phyloP scores from a whole-genome alignment of 2,113 vertebrate genomes.

The Eurystomus gularis region DNA sequence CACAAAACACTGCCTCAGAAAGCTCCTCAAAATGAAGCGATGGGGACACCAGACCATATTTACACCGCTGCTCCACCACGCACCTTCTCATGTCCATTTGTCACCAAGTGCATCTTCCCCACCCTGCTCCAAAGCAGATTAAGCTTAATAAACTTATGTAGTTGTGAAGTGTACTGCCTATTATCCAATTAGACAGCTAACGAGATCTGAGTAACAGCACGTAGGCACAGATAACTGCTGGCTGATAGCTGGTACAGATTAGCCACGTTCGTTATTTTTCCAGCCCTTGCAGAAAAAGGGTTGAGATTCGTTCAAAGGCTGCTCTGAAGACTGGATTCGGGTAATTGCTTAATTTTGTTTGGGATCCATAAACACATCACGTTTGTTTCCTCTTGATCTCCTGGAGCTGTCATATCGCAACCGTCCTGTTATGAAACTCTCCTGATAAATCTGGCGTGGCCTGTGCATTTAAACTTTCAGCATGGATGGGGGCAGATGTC shows the following conservation, averaged over 20 bases:
- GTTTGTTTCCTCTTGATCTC: constrained; percentile 25
- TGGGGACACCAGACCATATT: neutral
- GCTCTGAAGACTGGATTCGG: constrained; percentile 7
- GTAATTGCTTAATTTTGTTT: constrained; percentile 62
- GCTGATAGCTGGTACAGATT: constrained; percentile 3
- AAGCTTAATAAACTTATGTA: constrained; percentile 45
- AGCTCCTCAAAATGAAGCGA: neutral
- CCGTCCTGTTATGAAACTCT: neutral
- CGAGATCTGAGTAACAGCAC: constrained; percentile 62
- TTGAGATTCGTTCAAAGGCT: constrained; percentile 43
- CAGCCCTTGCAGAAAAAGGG: neutral
- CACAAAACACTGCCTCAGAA: neutral
- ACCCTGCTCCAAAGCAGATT: constrained; percentile 37
- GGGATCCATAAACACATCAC: neutral
- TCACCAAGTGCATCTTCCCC: neutral
- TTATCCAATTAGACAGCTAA: constrained; percentile 62
- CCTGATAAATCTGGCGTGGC: neutral
- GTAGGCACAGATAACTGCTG: constrained; percentile 43
- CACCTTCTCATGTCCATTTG: neutral
- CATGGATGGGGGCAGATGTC: neutral
- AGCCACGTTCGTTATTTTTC: constrained; percentile 28
- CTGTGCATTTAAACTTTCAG: neutral
- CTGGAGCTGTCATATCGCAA: neutral
- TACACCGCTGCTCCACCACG: neutral
- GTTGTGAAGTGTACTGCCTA: constrained; percentile 62